A percentile compares a stretch with the other conserved stretches of the same genome.
Conservation (phyloP, 2,113 vertebrate genomes). For the Onychorhynchus coronatus region DNA sequence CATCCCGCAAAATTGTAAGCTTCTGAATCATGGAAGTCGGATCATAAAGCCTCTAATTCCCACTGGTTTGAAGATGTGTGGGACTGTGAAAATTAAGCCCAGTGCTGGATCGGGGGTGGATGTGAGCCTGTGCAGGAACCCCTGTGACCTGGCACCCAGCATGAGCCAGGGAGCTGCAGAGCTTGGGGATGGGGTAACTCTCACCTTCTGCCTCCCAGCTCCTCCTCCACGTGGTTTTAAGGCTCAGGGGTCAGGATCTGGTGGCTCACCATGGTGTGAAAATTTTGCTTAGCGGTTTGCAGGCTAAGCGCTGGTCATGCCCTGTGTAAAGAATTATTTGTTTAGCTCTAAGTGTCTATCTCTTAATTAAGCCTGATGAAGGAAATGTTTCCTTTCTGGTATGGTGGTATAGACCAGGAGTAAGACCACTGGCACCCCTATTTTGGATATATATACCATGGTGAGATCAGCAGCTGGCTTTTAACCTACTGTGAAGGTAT, state of each 20-base stretch:
- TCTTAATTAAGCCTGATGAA: neutral
- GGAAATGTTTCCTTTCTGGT: neutral
- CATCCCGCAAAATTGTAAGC: neutral
- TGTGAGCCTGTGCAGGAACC: neutral
- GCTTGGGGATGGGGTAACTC: neutral
- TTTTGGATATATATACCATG: neutral
- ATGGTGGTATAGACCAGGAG: neutral
- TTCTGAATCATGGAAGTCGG: slow-evolving; percentile 41
- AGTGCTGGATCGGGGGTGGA: neutral
- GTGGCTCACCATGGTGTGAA: neutral
- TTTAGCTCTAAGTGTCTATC: neutral
- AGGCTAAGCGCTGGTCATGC: neutral
- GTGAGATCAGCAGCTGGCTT: neutral
- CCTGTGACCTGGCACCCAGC: neutral
- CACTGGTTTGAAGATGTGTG: neutral
- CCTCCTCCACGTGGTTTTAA: neutral
- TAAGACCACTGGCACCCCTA: neutral
- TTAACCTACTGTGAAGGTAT: neutral
- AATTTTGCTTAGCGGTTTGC: neutral
- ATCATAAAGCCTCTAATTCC: slow-evolving; percentile 21
- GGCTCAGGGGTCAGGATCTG: neutral
- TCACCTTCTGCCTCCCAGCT: neutral
- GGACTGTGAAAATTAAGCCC: neutral
- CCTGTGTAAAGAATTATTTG: neutral
- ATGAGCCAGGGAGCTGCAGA: neutral